Evolutionary conservation across 2,113 vertebrate species (phyloP).

Genomic region (Percopsis transmontana): DNA sequence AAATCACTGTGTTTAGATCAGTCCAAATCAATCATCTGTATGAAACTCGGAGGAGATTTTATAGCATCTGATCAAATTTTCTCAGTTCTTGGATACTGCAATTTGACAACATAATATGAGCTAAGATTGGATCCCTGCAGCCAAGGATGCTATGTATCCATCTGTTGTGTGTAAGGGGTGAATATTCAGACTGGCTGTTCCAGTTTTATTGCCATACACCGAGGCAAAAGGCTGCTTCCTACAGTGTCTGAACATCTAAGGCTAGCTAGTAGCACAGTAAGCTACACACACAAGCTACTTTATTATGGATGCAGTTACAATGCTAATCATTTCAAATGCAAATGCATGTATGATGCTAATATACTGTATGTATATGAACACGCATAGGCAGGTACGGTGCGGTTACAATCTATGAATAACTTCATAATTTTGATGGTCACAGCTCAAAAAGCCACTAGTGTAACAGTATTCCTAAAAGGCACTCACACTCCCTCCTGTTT

Average conservation of each 20-base stretch:
- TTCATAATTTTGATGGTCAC: too few relatives aligned
- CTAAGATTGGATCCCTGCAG: constrained; percentile 51
- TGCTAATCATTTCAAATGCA: background rate
- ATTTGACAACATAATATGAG: constrained; percentile 44
- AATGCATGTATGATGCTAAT: too few relatives aligned
- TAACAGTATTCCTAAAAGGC: background rate
- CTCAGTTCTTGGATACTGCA: constrained; percentile 27
- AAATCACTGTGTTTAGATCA: constrained; percentile 59
- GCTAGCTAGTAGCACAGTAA: constrained; percentile 10
- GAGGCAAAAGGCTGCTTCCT: constrained; percentile 55
- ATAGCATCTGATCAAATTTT: constrained; percentile 57
- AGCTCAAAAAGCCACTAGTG: too few relatives aligned
- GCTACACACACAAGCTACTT: constrained; percentile 28
- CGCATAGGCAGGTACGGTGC: too few relatives aligned
- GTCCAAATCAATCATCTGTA: constrained; percentile 40
- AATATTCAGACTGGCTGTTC: constrained; percentile 63
- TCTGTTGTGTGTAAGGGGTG: constrained; percentile 64
- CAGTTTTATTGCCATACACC: constrained; percentile 61
- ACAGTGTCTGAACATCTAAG: constrained; percentile 38
- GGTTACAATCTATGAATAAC: too few relatives aligned
- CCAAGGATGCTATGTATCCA: constrained; percentile 68
- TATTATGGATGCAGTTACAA: constrained; percentile 14
- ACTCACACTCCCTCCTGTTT: constrained; percentile 10
- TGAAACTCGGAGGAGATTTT: constrained; percentile 58
- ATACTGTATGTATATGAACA: too few relatives aligned